Base-by-base conservation (phyloP, 2,888 invertebrate species). In the Erpobdella octoculata region DNA sequence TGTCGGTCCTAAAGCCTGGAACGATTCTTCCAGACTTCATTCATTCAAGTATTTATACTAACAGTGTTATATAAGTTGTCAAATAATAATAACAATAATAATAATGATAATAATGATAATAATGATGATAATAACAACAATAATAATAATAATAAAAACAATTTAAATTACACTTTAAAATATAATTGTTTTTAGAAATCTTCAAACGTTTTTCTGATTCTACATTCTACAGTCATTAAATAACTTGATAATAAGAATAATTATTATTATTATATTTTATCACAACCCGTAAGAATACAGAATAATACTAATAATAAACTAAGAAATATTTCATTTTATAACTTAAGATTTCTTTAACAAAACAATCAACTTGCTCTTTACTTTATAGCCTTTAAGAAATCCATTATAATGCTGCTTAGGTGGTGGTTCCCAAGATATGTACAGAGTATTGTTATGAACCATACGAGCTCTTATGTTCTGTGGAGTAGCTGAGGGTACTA, bases 381-480 rank as follows among this genome's bases (percentile, higher is more conserved):
- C 92, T 87, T 91, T 89, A 84, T 94, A 95, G 73, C 93, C 93
- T 74, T 89, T 87, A 76, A 95, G 86, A 80, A 89, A 87, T 59
- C 92, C 92, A 83, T 91, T 91, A 82, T 89, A 88, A 78, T 89
- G 87, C 78, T 88, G 87, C 71, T 88, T 86, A 18, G 89, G 88
- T 67, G 92, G 91, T 21, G 91, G 89, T 69, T 89, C 88, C 92
- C 92, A 93, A 73, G 89, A 87, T 73, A 92, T 88, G 81, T 89
- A 88, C 15, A 91, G 89, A 68, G 90, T 89, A 69, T 90, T 90
- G 78, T 89, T 87, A 84, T 91, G 90, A 79, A 90, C 88, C 86
- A 91, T 89, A 76, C 90, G 89, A 70, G 90, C 89, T 76, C 89
- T 87, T 73, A 93, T 89, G 81, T 90, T 89, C 78, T 88, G 88